Base-by-base conservation (phyloP, 2,113 vertebrate species). In the Phalacrocorax pelagicus region DNA sequence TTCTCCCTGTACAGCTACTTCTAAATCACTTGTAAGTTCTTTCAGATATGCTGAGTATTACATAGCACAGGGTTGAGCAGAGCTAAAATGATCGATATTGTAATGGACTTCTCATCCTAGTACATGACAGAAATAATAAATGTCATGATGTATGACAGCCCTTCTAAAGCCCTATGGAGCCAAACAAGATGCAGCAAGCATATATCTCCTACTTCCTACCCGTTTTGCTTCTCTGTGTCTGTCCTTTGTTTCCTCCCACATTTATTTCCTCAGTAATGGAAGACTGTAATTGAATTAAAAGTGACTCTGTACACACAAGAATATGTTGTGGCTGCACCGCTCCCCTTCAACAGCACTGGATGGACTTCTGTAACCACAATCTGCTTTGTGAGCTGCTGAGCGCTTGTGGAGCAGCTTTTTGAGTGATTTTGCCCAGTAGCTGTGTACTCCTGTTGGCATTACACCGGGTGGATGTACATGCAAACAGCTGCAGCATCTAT, bases 221-320 rank as follows among this genome's bases (percentile, higher is more conserved):
- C 92, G 69, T 49, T 96, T 88, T 84, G 86, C 92, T 87, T 92
- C 79, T 78, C 86, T 84, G 59, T 63, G 90, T 49, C 82, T 59
- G 63, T 95, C 75, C 90, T 93, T 94, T 88, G 86, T 94, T 96
- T 96, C 92, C 94, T 96, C 77, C 82, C 80, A 92, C 88, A 94
- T 96, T 96, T 96, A 95, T 97, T 96, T 96, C 86, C 94, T 61
- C 51, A 3, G 17, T 86, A 96, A 96, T 88, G 92, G 95, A 93
- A 79, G 83, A 21, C 12, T 72, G 29, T 90, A 96, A 96, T 57
- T 90, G 82, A 93, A 94, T 96, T 92, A 88, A 96, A 92, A 91
- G 90, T 7, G 59, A 89, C 90, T 93, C 62, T n/a, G 59, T 67
- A 52, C 2, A 0, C 40, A 58, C 18, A 18, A 59, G 81, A 74